Conservation (phyloP, 2,888 invertebrate species). For the Panopea generosa region DNA sequence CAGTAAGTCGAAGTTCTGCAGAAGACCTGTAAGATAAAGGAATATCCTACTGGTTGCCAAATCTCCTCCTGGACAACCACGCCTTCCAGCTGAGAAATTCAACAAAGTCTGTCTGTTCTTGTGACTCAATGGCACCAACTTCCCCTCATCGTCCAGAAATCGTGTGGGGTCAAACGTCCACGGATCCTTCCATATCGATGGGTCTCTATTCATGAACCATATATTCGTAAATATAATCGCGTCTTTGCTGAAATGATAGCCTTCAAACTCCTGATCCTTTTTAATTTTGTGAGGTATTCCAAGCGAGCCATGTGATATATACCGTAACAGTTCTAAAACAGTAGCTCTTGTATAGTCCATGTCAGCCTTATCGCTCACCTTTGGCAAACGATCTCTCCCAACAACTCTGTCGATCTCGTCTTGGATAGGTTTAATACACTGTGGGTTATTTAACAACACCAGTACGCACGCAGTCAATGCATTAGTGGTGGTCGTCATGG, state of each 20-base stretch:
- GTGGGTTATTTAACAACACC: slow-evolving; percentile 61
- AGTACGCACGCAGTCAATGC: slow-evolving; percentile 62
- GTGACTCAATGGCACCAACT: slow-evolving; percentile 56
- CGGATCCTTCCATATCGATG: slow-evolving; percentile 61
- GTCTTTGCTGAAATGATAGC: slow-evolving; percentile 24
- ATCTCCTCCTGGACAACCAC: slow-evolving; percentile 72
- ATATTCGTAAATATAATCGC: slow-evolving; percentile 42
- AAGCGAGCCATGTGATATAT: slow-evolving; percentile 35
- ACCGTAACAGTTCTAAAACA: slow-evolving; percentile 46
- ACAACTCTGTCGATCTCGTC: slow-evolving; percentile 55
- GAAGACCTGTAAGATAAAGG: slow-evolving; percentile 63
- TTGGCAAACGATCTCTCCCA: slow-evolving; percentile 41
- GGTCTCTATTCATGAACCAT: too few species aligned
- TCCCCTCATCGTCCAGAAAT: slow-evolving; percentile 54
- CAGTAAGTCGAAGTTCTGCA: slow-evolving; percentile 56
- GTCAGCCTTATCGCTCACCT: slow-evolving; percentile 40
- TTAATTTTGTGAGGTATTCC: too few species aligned
- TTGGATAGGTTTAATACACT: slow-evolving; percentile 62
- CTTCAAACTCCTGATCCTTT: slow-evolving; percentile 43
- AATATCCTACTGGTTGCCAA: slow-evolving; percentile 68
- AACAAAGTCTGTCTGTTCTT: too few species aligned
- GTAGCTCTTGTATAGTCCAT: slow-evolving; percentile 53
- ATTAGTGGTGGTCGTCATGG: slow-evolving; percentile 38
- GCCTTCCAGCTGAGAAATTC: slow-evolving; percentile 65
- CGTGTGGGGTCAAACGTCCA: slow-evolving; percentile 59